Base-by-base conservation (phyloP, 2,113 vertebrate genomes). In the Anseranas semipalmata region DNA sequence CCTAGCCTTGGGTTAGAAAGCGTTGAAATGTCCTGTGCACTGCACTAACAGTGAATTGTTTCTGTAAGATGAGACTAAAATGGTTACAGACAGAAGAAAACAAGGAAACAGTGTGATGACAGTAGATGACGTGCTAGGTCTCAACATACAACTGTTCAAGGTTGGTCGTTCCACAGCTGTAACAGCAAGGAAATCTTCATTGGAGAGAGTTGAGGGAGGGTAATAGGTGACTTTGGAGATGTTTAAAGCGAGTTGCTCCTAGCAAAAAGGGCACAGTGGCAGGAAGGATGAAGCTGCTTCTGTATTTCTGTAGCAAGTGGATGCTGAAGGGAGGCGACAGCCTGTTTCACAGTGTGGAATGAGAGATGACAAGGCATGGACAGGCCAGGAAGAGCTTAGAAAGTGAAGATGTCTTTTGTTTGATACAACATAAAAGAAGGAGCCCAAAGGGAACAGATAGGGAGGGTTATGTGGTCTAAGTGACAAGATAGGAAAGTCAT, bases 361-460 rank as follows among this genome's bases (percentile, higher is more conserved):
- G 68, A 72, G 46, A 24, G 35, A 48, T 71, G 87, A 39, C 62
- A 89, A 41, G 39, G 53, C 84, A 96, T 70, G 33, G 45, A 89
- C 56, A 68, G 70, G 20, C 33, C 78, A 35, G 30, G 56, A 67
- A 85, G 50, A 39, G 43, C 80, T 74, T 14, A 59, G 70, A 63
- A 91, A 96, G 81, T 75, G 52, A 78, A 78, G 87, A 13, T 66
- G 48, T 7, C 67, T 96, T 89, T 91, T 94, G 77, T 95, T 85
- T 94, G 87, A 79, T 85, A 33, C 15, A 71, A 62, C 58, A 37
- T 78, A 85, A 78, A 91, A 85, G 56, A 59, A 66, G 50, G 80
- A 78, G 66, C 30, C 30, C 10, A 72, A 74, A 85, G 73, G 77
- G 90, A 66, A 68, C 60, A 81, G 83, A 59, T 46, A 35, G n/a